Evolutionary conservation across 2,113 vertebrate genomes (phyloP), one percentile per base, ranked within the genome.

Genomic region (Strix aluco): DNA sequence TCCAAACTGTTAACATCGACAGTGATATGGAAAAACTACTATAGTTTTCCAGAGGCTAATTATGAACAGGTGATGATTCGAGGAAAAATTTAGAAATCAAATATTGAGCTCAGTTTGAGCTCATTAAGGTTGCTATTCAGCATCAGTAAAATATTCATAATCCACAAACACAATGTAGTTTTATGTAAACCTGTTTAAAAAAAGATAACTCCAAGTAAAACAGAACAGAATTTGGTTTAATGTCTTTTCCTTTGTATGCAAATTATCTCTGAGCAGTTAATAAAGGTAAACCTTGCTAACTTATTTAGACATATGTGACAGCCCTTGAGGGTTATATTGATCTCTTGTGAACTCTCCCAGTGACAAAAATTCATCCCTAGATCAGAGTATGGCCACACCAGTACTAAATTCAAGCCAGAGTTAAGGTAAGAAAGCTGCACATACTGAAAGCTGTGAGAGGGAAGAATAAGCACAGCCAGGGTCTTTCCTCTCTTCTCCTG

Each of bases 1-100:
- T 92, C 83, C 65, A 92, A 80, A 94, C 62, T 77, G 72, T 88
- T 88, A 85, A 75, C 73, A 54, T 66, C 42, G 75, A 96, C 80
- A 87, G 52, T 38, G 52, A 85, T 70, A 92, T 5, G 13, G 55
- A 79, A 96, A 91, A 96, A 57, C 49, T 26, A 81, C 63, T 46
- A 26, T 40, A 75, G 72, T 85, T 96, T 97, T 95, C 87, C 92
- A 96, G 79, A 88, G 71, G 85, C 92, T 97, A 97, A 98, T 97
- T 97, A 95, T 30, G 97, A 98, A 93, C 95, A 98, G 97, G 97
- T 97, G 97, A 95, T 22, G 47, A 71, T 94, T 92, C 96, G 67
- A 91, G 88, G 77, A 81, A 89, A 97, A 94, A 95, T 90, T 88
- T 91, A 82, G 81, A 95, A 97, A 95, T 96, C 97, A 96, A 97